Evolutionary conservation across 2,888 invertebrate genomes (phyloP), one percentile per base, ranked within the genome.

Genomic region (Luperina nickerlii): DNA sequence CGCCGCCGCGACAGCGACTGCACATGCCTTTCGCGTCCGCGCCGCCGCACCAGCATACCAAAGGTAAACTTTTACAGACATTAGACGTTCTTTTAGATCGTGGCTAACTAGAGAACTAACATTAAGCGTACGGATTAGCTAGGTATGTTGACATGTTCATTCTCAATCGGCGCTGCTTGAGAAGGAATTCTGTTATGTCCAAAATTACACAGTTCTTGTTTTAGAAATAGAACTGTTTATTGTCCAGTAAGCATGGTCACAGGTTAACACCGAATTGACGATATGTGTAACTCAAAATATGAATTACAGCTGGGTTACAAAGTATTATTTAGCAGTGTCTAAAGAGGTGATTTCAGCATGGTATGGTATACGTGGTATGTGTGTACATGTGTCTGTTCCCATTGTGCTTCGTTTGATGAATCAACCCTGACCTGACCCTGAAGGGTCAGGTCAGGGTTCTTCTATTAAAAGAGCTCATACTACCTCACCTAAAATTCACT

Each of bases 1-100:
- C 97, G 87, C 96, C 97, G 81, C 89, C 97, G 93, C 91, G 97
- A 78, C 94, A 96, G 89, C 88, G 97, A 2, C 95, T 97, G 87
- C 98, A 98, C 92, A 97, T 98, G 97, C 98, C 98, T 15, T 98
- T 98, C 93, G 98, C 98, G 0, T 98, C 98, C 87, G 97, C 98
- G 60, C 97, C 98, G 78, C 88, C 97, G 95, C 92, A 97, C 85
- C 94, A 91, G 82, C 84, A 94, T 78, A 84, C 93, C 70, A 94
- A 94, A 89, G 94, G 93, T 92, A 71, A 38, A 38, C 38, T 54
- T 5, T 5, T 51, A 79, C 32, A 18, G 2, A 18, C 38, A 15
- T 20, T 8, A 7, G 5, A 20, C 20, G 27, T 32, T 51, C 1
- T 32, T 13, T 51, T 20, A 69, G 20, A 27, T 27, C 0, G 11